Base-by-base conservation (phyloP, 2,888 invertebrate genomes). In the Orchesella flavescens region DNA sequence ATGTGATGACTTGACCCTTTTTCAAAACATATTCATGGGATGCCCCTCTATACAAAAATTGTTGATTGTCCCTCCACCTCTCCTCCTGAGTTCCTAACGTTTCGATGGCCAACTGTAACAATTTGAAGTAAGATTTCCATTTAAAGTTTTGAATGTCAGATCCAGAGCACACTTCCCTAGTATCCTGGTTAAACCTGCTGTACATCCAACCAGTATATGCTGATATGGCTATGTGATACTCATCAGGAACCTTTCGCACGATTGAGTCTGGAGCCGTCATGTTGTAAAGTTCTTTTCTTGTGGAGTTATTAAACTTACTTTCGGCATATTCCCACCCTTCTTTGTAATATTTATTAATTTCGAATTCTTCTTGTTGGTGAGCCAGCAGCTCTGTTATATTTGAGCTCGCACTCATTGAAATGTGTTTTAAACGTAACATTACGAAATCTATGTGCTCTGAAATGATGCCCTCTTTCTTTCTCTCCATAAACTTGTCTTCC, bases 381-480 rank as follows among this genome's bases (percentile, higher is more conserved):
- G 46, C 34, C 9, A 68, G 55, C 3, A 84, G 34, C 53, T 84
- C 84, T 0, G 80, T 76, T 15, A 84, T 61, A 53, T 84, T 84
- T 0, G 59, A 46, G 24, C 65, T 71, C 15, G 73, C 66, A 4
- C 66, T 55, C 49, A 46, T 53, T 1, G 76, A 49, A 68, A 84
- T 84, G 23, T 80, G 75, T 19, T 72, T 75, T 15, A 84, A 23
- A 7, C 84, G 80, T 1, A 80, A 72, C 0, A 79, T 23, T 0
- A 84, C 80, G 73, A 80, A 80, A n/a, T 84, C 84, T 10, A 76
- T 59, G 53, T 84, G 80, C 24, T 84, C 84, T 3, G 75, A 34
- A 1, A 76, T 49, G 21, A 84, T 84, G 9, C 71, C 72, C 3
- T 61, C n/a, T 21, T 24, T 43, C 1, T 17, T 15, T 23, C 24